A percentile compares a stretch with the other conserved stretches of the same genome.
Evolutionary conservation across 64 coral and sea anemone genomes (phyloP).

Genomic region (Cladopsammia gracilis): DNA sequence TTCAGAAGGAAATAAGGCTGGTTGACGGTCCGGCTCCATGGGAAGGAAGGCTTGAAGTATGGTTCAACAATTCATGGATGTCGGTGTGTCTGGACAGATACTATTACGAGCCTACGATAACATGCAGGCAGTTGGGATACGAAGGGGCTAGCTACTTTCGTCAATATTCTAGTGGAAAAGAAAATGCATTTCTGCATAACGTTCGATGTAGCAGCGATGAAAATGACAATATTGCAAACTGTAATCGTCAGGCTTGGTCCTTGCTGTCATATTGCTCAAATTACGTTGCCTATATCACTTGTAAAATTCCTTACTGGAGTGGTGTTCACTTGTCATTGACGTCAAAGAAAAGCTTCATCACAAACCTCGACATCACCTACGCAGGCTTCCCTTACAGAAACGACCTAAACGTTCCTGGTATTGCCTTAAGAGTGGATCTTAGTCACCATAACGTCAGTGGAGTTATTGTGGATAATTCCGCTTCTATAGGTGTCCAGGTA

Average conservation of each 20-base stretch:
- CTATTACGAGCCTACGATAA: conserved; percentile 7
- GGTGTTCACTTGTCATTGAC: conserved; percentile 71
- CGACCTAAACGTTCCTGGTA: conserved; percentile 72
- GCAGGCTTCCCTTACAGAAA: conserved; percentile 76
- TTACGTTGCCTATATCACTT: conserved; percentile 38
- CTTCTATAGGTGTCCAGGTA: conserved; percentile 45
- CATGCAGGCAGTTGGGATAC: conserved; percentile 74
- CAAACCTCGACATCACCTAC: conserved; percentile 68
- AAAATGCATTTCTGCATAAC: conserved; percentile 58
- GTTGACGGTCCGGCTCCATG: conserved; percentile 67
- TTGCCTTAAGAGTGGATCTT: conserved; percentile 66
- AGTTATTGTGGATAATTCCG: conserved; percentile 54
- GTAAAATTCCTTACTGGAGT: conserved; percentile 68
- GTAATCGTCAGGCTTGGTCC: conserved; percentile 43
- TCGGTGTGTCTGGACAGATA: conserved; percentile 36
- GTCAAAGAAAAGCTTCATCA: conserved; percentile 54
- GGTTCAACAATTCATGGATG: conserved; percentile 68
- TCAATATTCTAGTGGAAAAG: conserved; percentile 38
- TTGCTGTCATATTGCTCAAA: conserved; percentile 21
- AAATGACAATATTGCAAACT: conserved; percentile 63
- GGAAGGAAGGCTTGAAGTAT: conserved; percentile 77
- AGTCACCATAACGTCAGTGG: conserved; percentile 60
- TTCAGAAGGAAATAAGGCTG: conserved; percentile 47
- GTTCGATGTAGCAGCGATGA: conserved; percentile 30
- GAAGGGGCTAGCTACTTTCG: neutral